Evolutionary conservation across 1,140 invertebrate genomes (phyloP).

Genomic region (Aricia agestis): DNA sequence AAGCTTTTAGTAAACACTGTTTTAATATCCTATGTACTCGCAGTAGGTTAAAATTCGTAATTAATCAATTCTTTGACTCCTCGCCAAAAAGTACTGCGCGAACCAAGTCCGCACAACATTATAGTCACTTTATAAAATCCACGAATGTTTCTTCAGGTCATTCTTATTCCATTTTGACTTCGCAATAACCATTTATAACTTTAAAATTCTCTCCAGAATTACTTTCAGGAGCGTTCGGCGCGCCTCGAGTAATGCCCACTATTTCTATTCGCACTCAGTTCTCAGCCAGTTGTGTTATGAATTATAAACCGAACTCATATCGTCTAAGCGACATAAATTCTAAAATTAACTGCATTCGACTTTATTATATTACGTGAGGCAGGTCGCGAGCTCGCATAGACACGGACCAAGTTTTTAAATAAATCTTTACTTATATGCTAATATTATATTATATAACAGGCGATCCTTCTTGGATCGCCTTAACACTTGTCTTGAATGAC

Average conservation of each 20-base stretch:
- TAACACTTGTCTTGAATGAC: too few relatives aligned
- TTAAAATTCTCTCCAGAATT: conserved; percentile 1
- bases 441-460: too few relatives aligned
- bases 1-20: too few relatives aligned
- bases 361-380: neutral
- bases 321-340: conserved; percentile 1
- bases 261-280: neutral
- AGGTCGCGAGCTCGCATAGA: neutral
- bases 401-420: neutral
- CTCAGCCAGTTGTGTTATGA: neutral
- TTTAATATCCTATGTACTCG: too few relatives aligned
- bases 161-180: neutral
- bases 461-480: too few relatives aligned
- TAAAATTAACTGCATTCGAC: neutral
- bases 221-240: neutral
- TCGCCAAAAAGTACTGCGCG: neutral
- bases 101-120: neutral
- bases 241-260: neutral
- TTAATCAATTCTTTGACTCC: too few relatives aligned
- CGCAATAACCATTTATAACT: neutral
- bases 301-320: neutral
- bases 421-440: neutral
- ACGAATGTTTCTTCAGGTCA: neutral
- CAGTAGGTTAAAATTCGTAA: too few relatives aligned
- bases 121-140: neutral